These are phyloP conservation scores for Meiosimyza platycephala DNA, from an alignment of 2,888 invertebrate species.

Conservation along the genomic window DNA sequence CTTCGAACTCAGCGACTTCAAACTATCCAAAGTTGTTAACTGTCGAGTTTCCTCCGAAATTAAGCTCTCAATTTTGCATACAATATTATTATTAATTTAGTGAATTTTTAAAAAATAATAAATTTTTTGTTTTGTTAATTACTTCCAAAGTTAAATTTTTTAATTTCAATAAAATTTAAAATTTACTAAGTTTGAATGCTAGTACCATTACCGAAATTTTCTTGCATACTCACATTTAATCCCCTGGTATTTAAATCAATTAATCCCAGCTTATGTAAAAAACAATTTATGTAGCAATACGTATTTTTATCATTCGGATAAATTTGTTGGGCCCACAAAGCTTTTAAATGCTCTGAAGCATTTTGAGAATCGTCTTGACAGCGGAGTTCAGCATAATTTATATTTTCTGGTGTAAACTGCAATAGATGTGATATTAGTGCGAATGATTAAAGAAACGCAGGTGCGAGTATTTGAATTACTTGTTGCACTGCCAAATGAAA, in stretches of 20 bases:
- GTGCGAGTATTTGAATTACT: too few relatives aligned
- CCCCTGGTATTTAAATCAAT: conserved; percentile 50
- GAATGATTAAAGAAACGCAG: background rate
- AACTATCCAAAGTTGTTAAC: too few relatives aligned
- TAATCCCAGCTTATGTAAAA: conserved; percentile 53
- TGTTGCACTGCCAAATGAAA: too few relatives aligned
- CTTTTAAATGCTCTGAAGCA: conserved; percentile 12
- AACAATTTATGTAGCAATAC: conserved; percentile 55
- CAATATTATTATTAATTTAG: too few relatives aligned
- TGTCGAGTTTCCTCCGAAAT: too few relatives aligned
- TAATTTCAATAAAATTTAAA: too few relatives aligned
- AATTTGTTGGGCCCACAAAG: conserved; percentile 45
- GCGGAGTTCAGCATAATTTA: conserved; percentile 46
- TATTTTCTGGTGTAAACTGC: conserved; percentile 44
- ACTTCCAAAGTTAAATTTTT: too few relatives aligned
- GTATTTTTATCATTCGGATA: conserved; percentile 52
- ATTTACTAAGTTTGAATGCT: too few relatives aligned
- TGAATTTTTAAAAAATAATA: too few relatives aligned
- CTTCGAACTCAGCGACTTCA: too few relatives aligned
- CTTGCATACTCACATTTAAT: conserved; percentile 48
- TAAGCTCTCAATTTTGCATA: too few relatives aligned
- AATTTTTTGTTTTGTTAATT: too few relatives aligned
- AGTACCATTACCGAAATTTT: background rate
- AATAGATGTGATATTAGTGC: background rate
- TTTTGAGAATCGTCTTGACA: conserved; percentile 46